phyloP scores from a whole-genome alignment of 2,113 vertebrate genomes.

The Pica pica region DNA sequence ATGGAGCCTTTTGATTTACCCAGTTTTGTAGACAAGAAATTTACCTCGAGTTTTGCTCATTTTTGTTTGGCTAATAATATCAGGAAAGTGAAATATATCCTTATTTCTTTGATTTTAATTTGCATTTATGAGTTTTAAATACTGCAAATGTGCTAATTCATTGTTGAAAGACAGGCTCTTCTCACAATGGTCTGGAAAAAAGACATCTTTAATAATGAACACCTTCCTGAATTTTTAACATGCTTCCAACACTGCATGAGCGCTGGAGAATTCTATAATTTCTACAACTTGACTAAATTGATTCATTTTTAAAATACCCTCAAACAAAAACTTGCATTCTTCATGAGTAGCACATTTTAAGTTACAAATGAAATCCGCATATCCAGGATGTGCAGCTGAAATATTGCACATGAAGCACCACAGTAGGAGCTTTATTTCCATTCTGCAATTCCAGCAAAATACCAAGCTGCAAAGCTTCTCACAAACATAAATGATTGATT shows the following conservation, averaged over 20 bases:
- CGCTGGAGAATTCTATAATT: background rate
- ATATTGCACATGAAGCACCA: background rate
- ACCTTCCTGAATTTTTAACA: background rate
- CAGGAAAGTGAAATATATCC: background rate
- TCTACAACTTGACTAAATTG: background rate
- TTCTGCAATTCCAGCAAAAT: background rate
- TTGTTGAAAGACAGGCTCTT: background rate
- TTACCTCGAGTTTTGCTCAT: background rate
- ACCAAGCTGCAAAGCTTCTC: background rate
- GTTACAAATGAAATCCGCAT: background rate
- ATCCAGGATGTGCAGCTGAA: background rate
- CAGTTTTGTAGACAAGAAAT: background rate
- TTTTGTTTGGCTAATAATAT: background rate
- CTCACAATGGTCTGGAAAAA: background rate
- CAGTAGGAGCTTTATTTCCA: background rate
- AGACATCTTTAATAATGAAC: background rate
- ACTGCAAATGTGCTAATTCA: background rate
- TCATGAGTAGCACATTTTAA: background rate
- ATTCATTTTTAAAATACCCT: background rate
- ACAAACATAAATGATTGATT: background rate
- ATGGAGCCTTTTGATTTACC: background rate
- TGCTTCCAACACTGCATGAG: background rate
- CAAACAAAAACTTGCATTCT: background rate
- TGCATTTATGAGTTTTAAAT: background rate
- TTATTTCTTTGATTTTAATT: background rate